phyloP scores from a whole-genome alignment of 2,113 vertebrate species.

The Sebastes schlegelii region DNA sequence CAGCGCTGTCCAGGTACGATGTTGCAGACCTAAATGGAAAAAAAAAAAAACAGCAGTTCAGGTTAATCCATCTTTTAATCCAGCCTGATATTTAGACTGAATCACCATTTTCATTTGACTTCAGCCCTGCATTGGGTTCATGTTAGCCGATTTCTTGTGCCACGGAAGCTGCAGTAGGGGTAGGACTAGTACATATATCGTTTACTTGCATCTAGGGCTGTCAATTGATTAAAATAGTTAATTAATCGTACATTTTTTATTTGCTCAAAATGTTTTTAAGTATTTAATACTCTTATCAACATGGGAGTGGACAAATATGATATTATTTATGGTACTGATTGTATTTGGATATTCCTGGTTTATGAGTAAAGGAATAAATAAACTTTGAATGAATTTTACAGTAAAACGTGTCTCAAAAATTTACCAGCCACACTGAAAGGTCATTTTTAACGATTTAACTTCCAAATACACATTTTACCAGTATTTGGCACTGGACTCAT shows the following conservation, averaged over 20 bases:
- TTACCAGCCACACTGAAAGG: background rate
- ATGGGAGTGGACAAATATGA: background rate
- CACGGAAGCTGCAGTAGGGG: background rate
- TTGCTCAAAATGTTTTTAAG: no score
- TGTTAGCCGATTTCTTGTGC: no score
- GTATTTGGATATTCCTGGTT: background rate
- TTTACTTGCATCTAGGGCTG: background rate
- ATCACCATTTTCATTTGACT: background rate
- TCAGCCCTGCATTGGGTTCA: no score
- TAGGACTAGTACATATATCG: background rate
- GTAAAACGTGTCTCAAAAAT: background rate
- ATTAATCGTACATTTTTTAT: no score
- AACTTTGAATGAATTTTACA: background rate
- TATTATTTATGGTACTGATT: background rate
- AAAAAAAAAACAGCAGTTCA: background rate
- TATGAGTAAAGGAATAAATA: background rate
- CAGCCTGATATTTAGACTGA: background rate
- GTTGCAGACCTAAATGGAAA: constrained; percentile 90
- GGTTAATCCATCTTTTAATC: background rate
- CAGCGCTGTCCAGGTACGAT: constrained; percentile 95
- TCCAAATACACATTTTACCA: no score
- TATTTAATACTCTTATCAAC: no score
- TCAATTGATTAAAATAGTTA: no score
- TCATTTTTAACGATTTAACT: background rate
- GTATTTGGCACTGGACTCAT: background rate